A percentile compares a stretch with the other conserved stretches of the same genome.
phyloP scores from a whole-genome alignment of 2,113 vertebrate genomes.

The Varanus salvator region DNA sequence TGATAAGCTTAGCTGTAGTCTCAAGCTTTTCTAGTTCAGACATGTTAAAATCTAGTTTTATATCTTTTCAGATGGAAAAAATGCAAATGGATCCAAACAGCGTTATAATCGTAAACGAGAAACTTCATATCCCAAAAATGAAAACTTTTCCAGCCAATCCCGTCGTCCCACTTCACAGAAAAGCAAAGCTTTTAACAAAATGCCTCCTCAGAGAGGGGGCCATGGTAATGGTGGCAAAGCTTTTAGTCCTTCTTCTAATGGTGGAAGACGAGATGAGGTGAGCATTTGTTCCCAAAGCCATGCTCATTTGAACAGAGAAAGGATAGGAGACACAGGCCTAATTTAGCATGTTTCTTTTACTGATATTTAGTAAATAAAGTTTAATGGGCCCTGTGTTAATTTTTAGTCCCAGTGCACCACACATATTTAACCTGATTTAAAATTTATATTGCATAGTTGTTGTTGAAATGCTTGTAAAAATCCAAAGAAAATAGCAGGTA shows the following conservation, averaged over 20 bases:
- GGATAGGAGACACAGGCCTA: too few relatives aligned
- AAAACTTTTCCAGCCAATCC: conserved; percentile 87
- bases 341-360: too few relatives aligned
- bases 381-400: too few relatives aligned
- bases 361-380: too few relatives aligned
- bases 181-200: conserved; percentile 99
- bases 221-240: conserved; percentile 78
- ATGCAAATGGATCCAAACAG: conserved; percentile 88
- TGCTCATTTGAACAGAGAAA: conserved; percentile 16
- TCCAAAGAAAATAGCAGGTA: too few relatives aligned
- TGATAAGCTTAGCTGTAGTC: neutral
- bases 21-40: neutral
- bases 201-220: conserved; percentile 92
- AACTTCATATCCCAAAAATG: conserved; percentile 90
- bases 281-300: conserved; percentile 48
- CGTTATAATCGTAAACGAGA: conserved; percentile 95
- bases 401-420: too few relatives aligned
- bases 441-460: too few relatives aligned
- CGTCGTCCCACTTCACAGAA: conserved; percentile 98
- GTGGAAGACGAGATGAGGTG: conserved; percentile 99
- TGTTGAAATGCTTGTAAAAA: too few relatives aligned
- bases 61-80: conserved; percentile 88
- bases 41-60: neutral
- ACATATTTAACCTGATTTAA: too few relatives aligned
- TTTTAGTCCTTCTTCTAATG: conserved; percentile 89